phyloP scores from a whole-genome alignment of 2,797 vertebrate genomes.

The Urosaurus nigricauda region DNA sequence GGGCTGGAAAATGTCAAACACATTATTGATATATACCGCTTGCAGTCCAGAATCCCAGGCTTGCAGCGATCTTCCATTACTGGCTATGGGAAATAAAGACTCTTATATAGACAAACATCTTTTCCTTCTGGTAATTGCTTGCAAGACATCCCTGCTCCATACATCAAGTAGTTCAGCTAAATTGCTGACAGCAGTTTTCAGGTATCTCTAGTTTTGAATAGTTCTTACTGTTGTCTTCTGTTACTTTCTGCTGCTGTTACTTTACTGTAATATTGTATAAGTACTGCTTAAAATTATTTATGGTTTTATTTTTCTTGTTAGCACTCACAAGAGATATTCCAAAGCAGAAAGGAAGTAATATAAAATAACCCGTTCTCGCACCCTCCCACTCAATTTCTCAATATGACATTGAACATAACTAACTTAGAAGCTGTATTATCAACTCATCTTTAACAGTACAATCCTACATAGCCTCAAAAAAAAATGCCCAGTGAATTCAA shows the following conservation, averaged over 20 bases:
- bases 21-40: neutral
- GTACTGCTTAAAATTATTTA: neutral
- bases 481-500: neutral
- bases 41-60: neutral
- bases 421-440: neutral
- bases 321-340: constrained; percentile 1
- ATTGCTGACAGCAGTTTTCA: neutral
- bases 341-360: neutral
- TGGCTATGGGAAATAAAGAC: accelerated
- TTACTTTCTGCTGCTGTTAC: neutral
- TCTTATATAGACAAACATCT: neutral
- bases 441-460: neutral
- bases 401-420: neutral
- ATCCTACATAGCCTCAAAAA: neutral
- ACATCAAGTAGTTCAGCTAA: neutral
- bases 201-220: neutral
- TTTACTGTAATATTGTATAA: neutral
- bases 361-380: neutral
- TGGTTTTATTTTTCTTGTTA: neutral
- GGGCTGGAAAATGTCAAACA: constrained; percentile 81
- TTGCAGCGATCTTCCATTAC: neutral
- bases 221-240: neutral
- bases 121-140: neutral
- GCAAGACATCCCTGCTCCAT: neutral
- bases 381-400: neutral